Conservation (phyloP, 2,888 invertebrate genomes). For the Drosophila infuscata region DNA sequence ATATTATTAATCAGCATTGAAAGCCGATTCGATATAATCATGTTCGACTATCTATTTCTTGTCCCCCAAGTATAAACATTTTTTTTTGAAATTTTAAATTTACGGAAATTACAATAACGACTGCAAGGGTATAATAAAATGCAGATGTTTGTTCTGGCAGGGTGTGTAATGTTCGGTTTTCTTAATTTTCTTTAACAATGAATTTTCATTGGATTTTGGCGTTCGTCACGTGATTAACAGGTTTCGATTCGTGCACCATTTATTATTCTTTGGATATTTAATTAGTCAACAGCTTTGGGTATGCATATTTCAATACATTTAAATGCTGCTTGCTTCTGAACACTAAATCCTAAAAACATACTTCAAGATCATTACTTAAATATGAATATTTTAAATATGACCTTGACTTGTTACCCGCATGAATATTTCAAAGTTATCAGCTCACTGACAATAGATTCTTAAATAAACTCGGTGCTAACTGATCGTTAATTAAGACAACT, state of each 20-base stretch:
- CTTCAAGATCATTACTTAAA: neutral
- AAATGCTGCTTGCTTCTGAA: neutral
- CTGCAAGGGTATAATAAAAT: neutral
- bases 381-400: neutral
- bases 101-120: neutral
- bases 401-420: slow-evolving; percentile 9
- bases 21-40: neutral
- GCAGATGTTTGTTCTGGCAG: neutral
- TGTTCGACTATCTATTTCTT: neutral
- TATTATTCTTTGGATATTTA: neutral
- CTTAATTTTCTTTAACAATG: neutral
- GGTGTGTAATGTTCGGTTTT: neutral
- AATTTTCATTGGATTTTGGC: slow-evolving; percentile 15
- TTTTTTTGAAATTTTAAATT: neutral
- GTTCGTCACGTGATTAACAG: slow-evolving; percentile 24
- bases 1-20: neutral
- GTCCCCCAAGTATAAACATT: neutral
- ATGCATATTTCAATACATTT: neutral
- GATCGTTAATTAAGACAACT: neutral
- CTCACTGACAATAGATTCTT: neutral
- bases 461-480: slow-evolving; percentile 6
- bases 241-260: slow-evolving; percentile 13
- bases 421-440: neutral
- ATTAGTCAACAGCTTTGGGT: neutral
- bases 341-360: neutral